Evolutionary conservation across 2,113 vertebrate species (phyloP).

Genomic region (Pollachius pollachius): DNA sequence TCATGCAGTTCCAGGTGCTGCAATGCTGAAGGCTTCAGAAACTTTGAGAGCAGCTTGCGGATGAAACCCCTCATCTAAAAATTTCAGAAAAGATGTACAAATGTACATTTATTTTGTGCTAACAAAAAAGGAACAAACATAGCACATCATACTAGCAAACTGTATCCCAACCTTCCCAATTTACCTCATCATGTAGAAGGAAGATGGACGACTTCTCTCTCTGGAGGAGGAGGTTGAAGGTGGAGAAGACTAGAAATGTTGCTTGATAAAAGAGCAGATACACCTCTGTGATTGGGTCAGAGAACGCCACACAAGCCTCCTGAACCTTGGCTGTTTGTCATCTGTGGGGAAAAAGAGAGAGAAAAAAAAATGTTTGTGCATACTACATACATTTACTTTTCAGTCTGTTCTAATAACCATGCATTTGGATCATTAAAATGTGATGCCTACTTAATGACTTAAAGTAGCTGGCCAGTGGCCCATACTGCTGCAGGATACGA

Average conservation of each 20-base stretch:
- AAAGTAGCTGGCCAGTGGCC: conserved; percentile 21
- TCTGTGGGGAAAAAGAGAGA: conserved; percentile 12
- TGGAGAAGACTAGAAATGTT: conserved; percentile 10
- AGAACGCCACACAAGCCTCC: conserved; percentile 2
- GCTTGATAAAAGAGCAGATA: conserved; percentile 16
- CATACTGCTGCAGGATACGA: conserved; percentile 15
- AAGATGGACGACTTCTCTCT: conserved; percentile 16
- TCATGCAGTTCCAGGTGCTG: conserved; percentile 7
- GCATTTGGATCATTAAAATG: conserved; percentile 1
- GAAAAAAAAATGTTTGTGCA: background rate
- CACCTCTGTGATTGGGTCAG: conserved; percentile 9
- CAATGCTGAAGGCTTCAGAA: background rate
- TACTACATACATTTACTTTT: conserved; percentile 11
- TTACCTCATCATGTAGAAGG: conserved; percentile 2
- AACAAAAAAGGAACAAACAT: background rate
- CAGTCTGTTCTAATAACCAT: background rate
- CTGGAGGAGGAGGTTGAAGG: conserved; percentile 17
- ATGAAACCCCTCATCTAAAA: conserved; percentile 13
- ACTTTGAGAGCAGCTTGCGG: conserved; percentile 14
- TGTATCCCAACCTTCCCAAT: background rate
- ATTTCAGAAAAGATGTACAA: too few species aligned
- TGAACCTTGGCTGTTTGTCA: conserved; percentile 10
- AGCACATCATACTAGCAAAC: background rate
- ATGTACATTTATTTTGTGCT: too few species aligned
- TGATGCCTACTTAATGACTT: conserved; percentile 14